Base-by-base conservation (phyloP, 2,797 vertebrate species). In the Lepidocolaptes lacrymiger region DNA sequence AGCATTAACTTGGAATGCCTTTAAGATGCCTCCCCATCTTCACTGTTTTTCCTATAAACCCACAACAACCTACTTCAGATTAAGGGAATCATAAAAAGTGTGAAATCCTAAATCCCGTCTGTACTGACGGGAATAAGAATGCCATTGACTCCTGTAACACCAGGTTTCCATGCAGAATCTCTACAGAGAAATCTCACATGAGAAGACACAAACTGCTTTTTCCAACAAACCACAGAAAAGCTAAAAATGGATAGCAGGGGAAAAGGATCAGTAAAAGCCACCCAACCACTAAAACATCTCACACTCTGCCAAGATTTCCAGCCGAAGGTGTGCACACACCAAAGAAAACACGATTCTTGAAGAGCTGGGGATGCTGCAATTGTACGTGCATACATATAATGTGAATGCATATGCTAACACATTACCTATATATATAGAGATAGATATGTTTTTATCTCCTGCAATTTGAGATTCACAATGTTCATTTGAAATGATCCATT, bases 1-100 rank as follows among this genome's bases (percentile, higher is more conserved):
- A 88, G 76, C 63, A 93, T 92, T 93, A 93, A 72, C 73, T 43
- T 62, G 39, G 36, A 89, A 78, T 17, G 74, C 58, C 66, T 83
- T 91, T 91, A 64, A 61, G 69, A 74, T 62, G n/a, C 36, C n/a
- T 93, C 28, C 34, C 9, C 80, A 66, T 34, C 69, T 84, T 89
- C 39, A 54, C n/a, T 86, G 37, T 78, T 55, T 12, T 72, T 48
- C 62, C 66, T 62, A 36, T 88, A 92, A 93, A 58, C 13, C 55
- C 37, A 6, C 30, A 71, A 36, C 46, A 80, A 81, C 8, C 46
- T 85, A 21, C 28, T 85, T 81, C 62, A 75, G 32, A 78, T 92
- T 84, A 94, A 71, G 39, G 14, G 58, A 92, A 93, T 63, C 37
- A 36, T 43, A 74, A 91, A 74, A 89, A 43, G 63, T n/a, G 49